Evolutionary conservation across 1,140 invertebrate genomes (phyloP).

Genomic region (Harpegnathos saltator): DNA sequence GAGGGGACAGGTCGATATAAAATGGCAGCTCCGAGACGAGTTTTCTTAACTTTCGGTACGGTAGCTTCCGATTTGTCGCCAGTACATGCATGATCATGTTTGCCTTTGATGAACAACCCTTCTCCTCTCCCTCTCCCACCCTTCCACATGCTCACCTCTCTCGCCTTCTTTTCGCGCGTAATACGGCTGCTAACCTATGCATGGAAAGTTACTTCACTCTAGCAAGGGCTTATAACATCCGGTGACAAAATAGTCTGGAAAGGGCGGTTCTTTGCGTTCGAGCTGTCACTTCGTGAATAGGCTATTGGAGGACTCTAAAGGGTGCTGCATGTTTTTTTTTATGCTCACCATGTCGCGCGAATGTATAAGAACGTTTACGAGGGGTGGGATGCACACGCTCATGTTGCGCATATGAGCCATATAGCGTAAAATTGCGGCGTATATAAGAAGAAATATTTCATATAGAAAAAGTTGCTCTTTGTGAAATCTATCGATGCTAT

Average conservation of each 20-base stretch:
- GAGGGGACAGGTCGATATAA: not conserved
- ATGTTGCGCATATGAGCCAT: not conserved
- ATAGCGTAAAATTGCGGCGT: not conserved
- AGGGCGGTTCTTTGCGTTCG: conserved; percentile 40
- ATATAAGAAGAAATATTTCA: not conserved
- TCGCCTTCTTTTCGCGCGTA: conserved; percentile 38
- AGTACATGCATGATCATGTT: conserved; percentile 3
- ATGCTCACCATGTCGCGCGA: not conserved
- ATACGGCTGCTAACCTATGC: conserved; percentile 70
- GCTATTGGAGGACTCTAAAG: conserved; percentile 59
- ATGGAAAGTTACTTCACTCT: conserved; percentile 66
- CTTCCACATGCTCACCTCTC: not conserved
- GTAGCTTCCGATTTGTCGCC: conserved; percentile 13
- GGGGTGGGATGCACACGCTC: not conserved
- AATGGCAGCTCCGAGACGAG: conserved; percentile 1
- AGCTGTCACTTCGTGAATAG: conserved; percentile 55
- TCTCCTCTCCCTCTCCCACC: not conserved
- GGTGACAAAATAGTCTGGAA: conserved; percentile 60
- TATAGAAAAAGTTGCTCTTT: not conserved
- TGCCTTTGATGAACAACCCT: conserved; percentile 33
- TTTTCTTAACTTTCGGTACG: not conserved
- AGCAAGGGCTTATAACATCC: conserved; percentile 51
- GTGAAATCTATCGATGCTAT: not conserved
- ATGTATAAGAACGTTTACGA: conserved; percentile 35
- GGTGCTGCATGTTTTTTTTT: conserved; percentile 19